Base-by-base conservation (phyloP, 2,797 vertebrate genomes). In the Enoplosus armatus region DNA sequence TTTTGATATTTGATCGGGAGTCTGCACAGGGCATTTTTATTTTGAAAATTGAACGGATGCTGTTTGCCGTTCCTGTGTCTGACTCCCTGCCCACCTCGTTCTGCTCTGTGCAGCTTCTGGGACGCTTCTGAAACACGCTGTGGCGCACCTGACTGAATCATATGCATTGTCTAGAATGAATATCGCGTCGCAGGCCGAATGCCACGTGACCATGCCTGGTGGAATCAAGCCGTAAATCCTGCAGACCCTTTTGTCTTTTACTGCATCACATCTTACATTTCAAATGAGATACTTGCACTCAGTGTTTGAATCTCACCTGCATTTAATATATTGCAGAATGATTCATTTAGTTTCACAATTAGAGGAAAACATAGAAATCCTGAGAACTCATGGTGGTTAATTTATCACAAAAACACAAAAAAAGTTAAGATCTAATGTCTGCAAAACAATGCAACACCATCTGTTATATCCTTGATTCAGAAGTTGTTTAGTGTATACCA, bases 271-370 rank as follows among this genome's bases (percentile, higher is more conserved):
- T 63, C 31, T 45, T 24, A 16, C 31, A 27, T 66, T n/a, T 55
- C 20, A 64, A 50, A 43, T 50, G 0, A 61, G 24, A 55, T 45
- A 22, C n/a, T 24, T 33, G 18, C 37, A 18, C 26, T 16, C 26
- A 4, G 37, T 31, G 11, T 24, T 53, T 47, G 31, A 31, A 58
- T 51, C 65, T 31, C 53, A 67, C 27, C 10, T 47, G 8, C 8
- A 27, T 73, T 64, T 66, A 5, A 29, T n/a, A 7, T 22, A 3
- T 53, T 39, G 51, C 54, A 39, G 29, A 59, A 56, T 45, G n/a
- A 59, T 53, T 69, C 9, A 55, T 35, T 50, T 20, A 9, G 20
- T 64, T 65, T 65, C 27, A 29, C 26, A 62, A 50, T 45, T 43
- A 45, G 35, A 54, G 14, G 35, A 11, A 35, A 27, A 29, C 20